Evolutionary conservation across 53 echinoderm and acorn worm species (phyloP), one percentile per base, ranked within the genome.

Genomic region (Luidia sarsii): DNA sequence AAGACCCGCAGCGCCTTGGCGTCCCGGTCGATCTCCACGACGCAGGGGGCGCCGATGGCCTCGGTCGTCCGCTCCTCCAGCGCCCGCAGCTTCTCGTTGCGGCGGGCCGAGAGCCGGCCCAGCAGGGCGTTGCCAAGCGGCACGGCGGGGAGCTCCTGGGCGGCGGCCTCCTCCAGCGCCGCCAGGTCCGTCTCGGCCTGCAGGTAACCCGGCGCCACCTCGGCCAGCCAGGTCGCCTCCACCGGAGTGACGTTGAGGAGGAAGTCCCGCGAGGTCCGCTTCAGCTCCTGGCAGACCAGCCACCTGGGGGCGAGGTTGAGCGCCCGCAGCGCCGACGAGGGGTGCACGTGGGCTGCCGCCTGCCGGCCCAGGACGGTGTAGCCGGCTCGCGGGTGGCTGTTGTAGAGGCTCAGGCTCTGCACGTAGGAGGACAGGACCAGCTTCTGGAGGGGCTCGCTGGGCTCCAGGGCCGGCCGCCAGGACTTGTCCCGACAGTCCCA

Each of bases 301-400:
- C 87, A 87, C 35, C 61, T 62, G 7, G 87, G 87, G 31, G 48
- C 49, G 41, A 51, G 51, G 25, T 35, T 65, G 4, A 87, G 64
- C 16, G 87, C 80, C 20, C 33, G 62, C 21, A 87, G 60, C 1
- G 81, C 70, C 22, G 87, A 81, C 13, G 87, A 87, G 25, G 87
- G 87, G 48, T 87, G 87, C 25, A 87, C 28, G 15, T 49, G 45
- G 30, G 38, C 87, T 0, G 87, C 49, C 32, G 71, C 81, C 70
- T 71, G 65, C 55, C 81, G 87, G 16, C 39, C 31, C 51, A 87
- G 69, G 22, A 81, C 61, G 0, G 87, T 87, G 29, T 87, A 87
- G 7, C 87, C 87, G 35, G 87, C 87, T 30, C 69, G 59, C 0
- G 66, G 80, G 60, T 87, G 87, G 19, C 87, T 81, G 30, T 87